These are phyloP conservation scores for Acronicta alni DNA, from an alignment of 2,888 invertebrate genomes.

Conservation along the genomic window DNA sequence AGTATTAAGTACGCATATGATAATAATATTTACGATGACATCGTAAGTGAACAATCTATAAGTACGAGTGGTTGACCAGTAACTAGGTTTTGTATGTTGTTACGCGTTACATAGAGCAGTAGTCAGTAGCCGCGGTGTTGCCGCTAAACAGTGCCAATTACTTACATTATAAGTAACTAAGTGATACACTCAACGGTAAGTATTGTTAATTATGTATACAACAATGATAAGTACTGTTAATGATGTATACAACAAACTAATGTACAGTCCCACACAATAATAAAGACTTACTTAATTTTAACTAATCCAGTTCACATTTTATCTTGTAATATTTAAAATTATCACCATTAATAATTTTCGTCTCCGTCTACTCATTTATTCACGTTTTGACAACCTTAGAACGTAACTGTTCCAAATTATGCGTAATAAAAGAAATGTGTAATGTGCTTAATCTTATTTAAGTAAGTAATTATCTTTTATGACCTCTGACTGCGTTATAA, in stretches of 20 bases:
- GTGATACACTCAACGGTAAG: constrained; percentile 11
- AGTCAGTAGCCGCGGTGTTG: constrained; percentile 15
- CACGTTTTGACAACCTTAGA: too few relatives aligned
- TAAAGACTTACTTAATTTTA: not conserved
- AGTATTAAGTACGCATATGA: not conserved
- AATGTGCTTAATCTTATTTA: too few relatives aligned
- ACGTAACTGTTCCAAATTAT: too few relatives aligned
- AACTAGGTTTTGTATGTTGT: constrained; percentile 58
- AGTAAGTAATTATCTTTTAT: too few relatives aligned
- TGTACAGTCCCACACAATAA: constrained; percentile 5
- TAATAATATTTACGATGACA: constrained; percentile 48
- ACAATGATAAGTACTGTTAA: constrained; percentile 10
- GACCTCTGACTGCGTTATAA: too few relatives aligned
- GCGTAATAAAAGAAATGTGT: too few relatives aligned
- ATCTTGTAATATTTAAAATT: too few relatives aligned
- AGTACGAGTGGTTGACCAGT: constrained; percentile 40
- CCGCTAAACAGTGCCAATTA: constrained; percentile 57
- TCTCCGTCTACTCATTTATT: too few relatives aligned
- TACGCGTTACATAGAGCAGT: constrained; percentile 38
- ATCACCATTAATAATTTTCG: too few relatives aligned
- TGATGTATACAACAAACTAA: not conserved
- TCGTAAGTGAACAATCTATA: constrained; percentile 47
- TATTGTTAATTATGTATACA: constrained; percentile 3
- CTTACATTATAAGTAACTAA: constrained; percentile 8
- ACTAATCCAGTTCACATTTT: not conserved